These are phyloP conservation scores for Nomada hirtipes DNA, from an alignment of 2,888 invertebrate genomes.

Conservation along the genomic window DNA sequence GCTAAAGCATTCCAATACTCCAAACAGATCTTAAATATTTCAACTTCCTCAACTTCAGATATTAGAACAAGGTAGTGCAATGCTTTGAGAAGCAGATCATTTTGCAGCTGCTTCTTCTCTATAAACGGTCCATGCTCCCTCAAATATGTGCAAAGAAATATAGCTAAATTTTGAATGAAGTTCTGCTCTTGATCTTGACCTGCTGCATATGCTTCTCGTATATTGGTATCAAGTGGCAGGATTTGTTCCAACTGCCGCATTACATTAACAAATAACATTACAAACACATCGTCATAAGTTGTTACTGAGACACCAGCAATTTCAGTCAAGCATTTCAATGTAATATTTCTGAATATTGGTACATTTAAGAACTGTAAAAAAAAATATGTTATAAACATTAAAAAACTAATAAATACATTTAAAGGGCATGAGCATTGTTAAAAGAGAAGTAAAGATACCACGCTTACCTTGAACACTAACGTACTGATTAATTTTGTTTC, in stretches of 20 bases:
- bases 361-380: slow-evolving; percentile 94
- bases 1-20: slow-evolving; percentile 99
- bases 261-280: slow-evolving; percentile 94
- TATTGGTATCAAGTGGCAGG: slow-evolving; percentile 95
- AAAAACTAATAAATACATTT: background rate
- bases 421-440: no score
- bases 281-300: slow-evolving; percentile 97
- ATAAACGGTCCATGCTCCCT: slow-evolving; percentile 97
- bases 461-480: slow-evolving; percentile 91
- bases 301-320: slow-evolving; percentile 96
- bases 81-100: slow-evolving; percentile 92
- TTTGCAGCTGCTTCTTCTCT: slow-evolving; percentile 90
- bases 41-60: slow-evolving; percentile 99
- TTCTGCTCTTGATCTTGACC: slow-evolving; percentile 99
- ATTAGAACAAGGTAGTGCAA: slow-evolving; percentile 95
- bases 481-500: slow-evolving; percentile 98
- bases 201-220: slow-evolving; percentile 96
- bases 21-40: slow-evolving; percentile 99
- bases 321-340: slow-evolving; percentile 98
- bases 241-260: slow-evolving; percentile 97
- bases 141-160: slow-evolving; percentile 98
- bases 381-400: background rate
- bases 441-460: background rate
- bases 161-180: slow-evolving; percentile 98
- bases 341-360: slow-evolving; percentile 98